phyloP scores from a whole-genome alignment of 2,797 vertebrate genomes.

The Sphaeramia orbicularis region DNA sequence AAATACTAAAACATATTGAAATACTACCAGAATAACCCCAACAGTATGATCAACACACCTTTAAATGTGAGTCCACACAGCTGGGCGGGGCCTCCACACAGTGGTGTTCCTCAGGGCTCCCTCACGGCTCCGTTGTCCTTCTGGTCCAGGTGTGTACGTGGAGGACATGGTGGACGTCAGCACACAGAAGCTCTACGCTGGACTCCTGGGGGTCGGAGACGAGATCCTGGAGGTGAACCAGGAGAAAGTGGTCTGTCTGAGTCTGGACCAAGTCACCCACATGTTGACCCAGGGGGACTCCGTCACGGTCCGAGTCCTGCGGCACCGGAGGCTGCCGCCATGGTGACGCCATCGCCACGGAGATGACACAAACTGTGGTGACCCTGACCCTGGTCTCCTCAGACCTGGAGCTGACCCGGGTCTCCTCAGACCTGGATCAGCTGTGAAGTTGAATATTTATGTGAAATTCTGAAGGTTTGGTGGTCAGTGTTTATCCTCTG shows the following conservation, averaged over 20 bases:
- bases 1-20: not conserved
- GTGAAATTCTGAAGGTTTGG: not conserved
- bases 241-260: conserved; percentile 86
- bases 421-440: too few species aligned
- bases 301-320: conserved; percentile 85
- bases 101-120: too few species aligned
- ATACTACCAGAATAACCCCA: not conserved
- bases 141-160: conserved; percentile 87
- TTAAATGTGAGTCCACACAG: too few species aligned
- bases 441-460: not conserved
- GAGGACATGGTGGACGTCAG: conserved; percentile 87
- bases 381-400: too few species aligned
- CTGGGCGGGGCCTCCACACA: too few species aligned
- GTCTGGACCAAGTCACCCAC: conserved; percentile 81
- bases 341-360: too few species aligned
- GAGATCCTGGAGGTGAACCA: conserved; percentile 93
- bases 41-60: too few species aligned
- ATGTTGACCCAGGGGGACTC: conserved; percentile 79
- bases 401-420: too few species aligned
- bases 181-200: conserved; percentile 89
- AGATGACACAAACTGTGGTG: not conserved
- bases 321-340: conserved; percentile 70
- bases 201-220: conserved; percentile 89
- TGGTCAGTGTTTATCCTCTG: not conserved
- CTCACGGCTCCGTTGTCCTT: too few species aligned